phyloP scores from a whole-genome alignment of 2,888 invertebrate genomes.

The Drosophila subquinaria region DNA sequence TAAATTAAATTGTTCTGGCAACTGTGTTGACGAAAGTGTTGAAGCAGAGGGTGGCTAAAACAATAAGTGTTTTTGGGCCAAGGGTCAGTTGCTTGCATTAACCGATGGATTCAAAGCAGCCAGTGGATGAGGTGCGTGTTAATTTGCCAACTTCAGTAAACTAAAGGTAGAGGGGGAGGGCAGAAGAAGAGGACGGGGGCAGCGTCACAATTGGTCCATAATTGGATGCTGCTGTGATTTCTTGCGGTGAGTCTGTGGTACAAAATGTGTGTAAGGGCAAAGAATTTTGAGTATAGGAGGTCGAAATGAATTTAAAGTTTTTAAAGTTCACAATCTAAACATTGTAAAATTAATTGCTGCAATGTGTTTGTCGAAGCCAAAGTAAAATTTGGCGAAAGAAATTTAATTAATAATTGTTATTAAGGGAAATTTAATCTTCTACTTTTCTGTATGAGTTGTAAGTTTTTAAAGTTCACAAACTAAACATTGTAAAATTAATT shows the following conservation, averaged over 20 bases:
- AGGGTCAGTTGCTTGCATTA: conserved; percentile 74
- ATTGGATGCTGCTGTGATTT: conserved; percentile 72
- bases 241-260: conserved; percentile 61
- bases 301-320: conserved; percentile 20
- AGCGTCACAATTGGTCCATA: conserved; percentile 70
- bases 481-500: conserved; percentile 34
- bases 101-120: conserved; percentile 14
- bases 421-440: too few species aligned
- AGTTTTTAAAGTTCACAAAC: too few species aligned
- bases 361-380: background rate
- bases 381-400: background rate
- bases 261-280: conserved; percentile 32
- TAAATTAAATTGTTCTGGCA: conserved; percentile 61
- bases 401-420: background rate
- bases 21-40: background rate
- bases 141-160: conserved; percentile 69
- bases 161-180: background rate
- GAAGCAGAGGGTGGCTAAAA: conserved; percentile 18
- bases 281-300: conserved; percentile 1
- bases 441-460: background rate
- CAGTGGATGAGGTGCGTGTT: conserved; percentile 63
- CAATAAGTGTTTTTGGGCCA: conserved; percentile 46
- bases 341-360: conserved; percentile 33
- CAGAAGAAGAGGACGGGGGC: background rate
- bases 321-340: conserved; percentile 13